A percentile compares a stretch with the other conserved stretches of the same genome.
Conservation (phyloP, 1,140 invertebrate species). For the Arctopsyche grandis region DNA sequence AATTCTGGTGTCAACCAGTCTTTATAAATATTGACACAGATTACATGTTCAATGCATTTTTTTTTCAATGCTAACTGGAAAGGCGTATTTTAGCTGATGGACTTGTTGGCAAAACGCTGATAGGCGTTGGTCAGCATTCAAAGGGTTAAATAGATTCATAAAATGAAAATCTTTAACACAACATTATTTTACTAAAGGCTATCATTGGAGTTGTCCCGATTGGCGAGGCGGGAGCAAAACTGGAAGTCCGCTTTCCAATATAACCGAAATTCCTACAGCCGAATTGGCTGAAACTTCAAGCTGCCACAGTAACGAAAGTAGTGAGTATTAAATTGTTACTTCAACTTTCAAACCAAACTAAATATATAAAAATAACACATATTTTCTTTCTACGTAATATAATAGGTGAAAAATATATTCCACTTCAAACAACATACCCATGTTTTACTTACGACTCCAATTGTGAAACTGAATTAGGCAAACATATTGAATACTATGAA, state of each 20-base stretch:
- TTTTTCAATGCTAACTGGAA: too few relatives aligned
- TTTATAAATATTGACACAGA: too few relatives aligned
- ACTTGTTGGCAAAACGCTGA: too few relatives aligned
- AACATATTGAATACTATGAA: constrained; percentile 33
- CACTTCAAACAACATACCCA: constrained; percentile 84
- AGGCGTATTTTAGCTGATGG: too few relatives aligned
- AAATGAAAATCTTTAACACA: too few relatives aligned
- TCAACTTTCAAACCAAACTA: background rate
- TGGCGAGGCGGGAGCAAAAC: constrained; percentile 75
- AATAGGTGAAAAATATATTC: constrained; percentile 73
- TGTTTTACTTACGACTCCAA: constrained; percentile 77
- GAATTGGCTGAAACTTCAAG: constrained; percentile 87
- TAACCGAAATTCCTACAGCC: constrained; percentile 86
- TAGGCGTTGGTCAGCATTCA: too few relatives aligned
- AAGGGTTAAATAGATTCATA: too few relatives aligned
- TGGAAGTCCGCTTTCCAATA: constrained; percentile 84
- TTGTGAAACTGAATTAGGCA: constrained; percentile 60
- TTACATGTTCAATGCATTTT: too few relatives aligned
- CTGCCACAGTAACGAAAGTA: constrained; percentile 88
- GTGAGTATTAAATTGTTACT: constrained; percentile 66
- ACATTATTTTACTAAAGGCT: constrained; percentile 57
- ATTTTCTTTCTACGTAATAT: too few relatives aligned
- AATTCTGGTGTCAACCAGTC: too few relatives aligned
- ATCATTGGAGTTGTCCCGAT: constrained; percentile 93
- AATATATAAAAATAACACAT: constrained; percentile 21